Percentiles rank a stretch among this genome's conserved stretches.
Conservation (phyloP, 2,797 vertebrate genomes). For the Scolopax bukidnonensis region DNA sequence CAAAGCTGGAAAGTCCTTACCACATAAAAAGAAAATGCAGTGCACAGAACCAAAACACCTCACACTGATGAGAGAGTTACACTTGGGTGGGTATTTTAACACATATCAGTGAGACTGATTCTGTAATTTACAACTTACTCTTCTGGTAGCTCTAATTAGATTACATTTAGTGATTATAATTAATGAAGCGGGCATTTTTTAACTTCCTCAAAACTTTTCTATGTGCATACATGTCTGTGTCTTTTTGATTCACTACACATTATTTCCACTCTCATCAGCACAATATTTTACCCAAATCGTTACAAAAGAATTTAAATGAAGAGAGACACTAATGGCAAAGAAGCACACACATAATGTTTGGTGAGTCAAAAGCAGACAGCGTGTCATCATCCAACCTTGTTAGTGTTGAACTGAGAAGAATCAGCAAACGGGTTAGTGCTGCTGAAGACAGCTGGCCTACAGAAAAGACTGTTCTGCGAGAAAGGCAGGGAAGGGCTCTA, state of each 20-base stretch:
- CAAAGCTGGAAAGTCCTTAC: background rate
- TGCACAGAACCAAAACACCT: background rate
- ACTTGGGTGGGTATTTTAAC: background rate
- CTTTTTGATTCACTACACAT: background rate
- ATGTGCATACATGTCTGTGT: background rate
- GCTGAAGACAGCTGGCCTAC: conserved; percentile 79
- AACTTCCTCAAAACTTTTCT: background rate
- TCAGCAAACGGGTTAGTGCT: conserved; percentile 87
- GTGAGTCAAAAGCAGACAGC: conserved; percentile 55
- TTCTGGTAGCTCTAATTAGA: background rate
- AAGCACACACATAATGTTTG: background rate
- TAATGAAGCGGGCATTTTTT: background rate
- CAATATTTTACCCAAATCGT: background rate
- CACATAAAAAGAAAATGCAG: background rate
- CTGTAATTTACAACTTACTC: background rate
- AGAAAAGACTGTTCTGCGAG: conserved; percentile 81
- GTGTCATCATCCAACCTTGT: conserved; percentile 86
- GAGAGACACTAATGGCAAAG: conserved; percentile 7
- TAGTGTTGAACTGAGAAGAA: conserved; percentile 80
- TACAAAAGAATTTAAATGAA: conserved; percentile 1
- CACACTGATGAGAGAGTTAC: conserved; percentile 23
- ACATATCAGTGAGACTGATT: background rate
- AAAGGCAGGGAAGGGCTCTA: conserved; percentile 87
- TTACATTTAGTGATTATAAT: background rate
- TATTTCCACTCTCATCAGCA: conserved; percentile 39